A percentile compares a stretch with the other conserved stretches of the same genome.
Evolutionary conservation across 2,888 invertebrate species (phyloP).

Genomic region (Minunthozetes semirufus): DNA sequence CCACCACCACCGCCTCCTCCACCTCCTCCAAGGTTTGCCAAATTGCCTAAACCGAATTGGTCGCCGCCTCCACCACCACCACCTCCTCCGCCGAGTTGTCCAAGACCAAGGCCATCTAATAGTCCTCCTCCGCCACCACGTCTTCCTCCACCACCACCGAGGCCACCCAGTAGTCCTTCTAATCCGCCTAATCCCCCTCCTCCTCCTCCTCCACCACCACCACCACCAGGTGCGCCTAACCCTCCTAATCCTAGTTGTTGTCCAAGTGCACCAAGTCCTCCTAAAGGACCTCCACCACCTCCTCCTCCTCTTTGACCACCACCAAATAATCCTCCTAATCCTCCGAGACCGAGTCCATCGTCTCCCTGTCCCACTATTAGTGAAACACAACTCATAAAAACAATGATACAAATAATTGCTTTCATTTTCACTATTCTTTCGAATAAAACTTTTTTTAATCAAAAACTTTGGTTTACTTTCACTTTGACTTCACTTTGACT

Average conservation of each 20-base stretch:
- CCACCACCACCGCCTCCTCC: background rate
- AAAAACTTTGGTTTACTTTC: too few relatives aligned
- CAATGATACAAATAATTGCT: background rate
- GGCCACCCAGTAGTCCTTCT: background rate
- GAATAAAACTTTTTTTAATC: too few relatives aligned
- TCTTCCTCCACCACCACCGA: background rate
- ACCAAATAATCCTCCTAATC: background rate
- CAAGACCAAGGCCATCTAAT: slow-evolving; percentile 8
- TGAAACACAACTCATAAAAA: background rate
- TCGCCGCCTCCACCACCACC: slow-evolving; percentile 21
- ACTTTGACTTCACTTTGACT: too few relatives aligned
- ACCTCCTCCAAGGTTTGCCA: background rate
- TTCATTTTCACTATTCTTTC: background rate
- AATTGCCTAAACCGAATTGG: slow-evolving; percentile 1
- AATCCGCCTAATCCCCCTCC: slow-evolving; percentile 9
- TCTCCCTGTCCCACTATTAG: background rate
- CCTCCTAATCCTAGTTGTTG: background rate
- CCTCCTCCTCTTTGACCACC: slow-evolving; percentile 27
- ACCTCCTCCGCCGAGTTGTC: background rate
- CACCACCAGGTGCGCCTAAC: slow-evolving; percentile 7
- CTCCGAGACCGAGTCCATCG: slow-evolving; percentile 17
- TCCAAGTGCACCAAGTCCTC: slow-evolving; percentile 13
- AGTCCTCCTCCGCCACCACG: background rate
- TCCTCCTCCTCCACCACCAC: slow-evolving; percentile 15
- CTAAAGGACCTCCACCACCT: background rate